phyloP scores from a whole-genome alignment of 1,140 invertebrate genomes.

The Penaeus vannamei region DNA sequence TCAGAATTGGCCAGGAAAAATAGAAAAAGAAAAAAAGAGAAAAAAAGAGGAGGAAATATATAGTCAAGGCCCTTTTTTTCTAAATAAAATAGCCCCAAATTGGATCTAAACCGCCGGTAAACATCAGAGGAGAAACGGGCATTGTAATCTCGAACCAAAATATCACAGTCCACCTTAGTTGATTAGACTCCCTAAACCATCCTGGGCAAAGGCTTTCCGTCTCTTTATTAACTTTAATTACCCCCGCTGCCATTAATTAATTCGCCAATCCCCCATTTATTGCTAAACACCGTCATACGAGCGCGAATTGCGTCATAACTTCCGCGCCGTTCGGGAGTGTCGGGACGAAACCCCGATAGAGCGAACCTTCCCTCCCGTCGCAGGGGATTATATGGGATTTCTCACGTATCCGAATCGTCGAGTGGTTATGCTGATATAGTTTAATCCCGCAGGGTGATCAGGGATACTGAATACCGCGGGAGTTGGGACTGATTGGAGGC shows the following conservation, averaged over 20 bases:
- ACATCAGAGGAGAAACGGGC: neutral
- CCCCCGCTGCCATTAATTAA: slow-evolving; percentile 21
- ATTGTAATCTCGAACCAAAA: neutral
- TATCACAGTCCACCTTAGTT: neutral
- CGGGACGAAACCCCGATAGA: too few species aligned
- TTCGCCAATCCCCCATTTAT: slow-evolving; percentile 18
- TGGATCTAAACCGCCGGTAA: neutral
- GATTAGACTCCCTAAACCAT: slow-evolving; percentile 22
- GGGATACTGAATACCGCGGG: too few species aligned
- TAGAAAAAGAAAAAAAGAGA: too few species aligned
- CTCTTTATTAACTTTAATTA: slow-evolving; percentile 30
- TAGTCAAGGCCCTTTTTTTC: neutral
- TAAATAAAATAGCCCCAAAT: neutral
- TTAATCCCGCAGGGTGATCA: too few species aligned
- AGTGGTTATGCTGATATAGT: too few species aligned
- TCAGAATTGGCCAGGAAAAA: too few species aligned
- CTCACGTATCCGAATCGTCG: too few species aligned
- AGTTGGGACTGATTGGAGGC: too few species aligned
- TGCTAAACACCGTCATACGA: slow-evolving; percentile 15
- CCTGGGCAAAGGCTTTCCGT: slow-evolving; percentile 6
- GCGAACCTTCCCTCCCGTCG: neutral
- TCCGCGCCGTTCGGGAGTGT: neutral
- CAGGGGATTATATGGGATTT: too few species aligned
- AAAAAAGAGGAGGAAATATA: too few species aligned
- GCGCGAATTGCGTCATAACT: slow-evolving; percentile 8